These are phyloP conservation scores for Drosophila mimica DNA, from an alignment of 2,888 invertebrate genomes.

Conservation along the genomic window DNA sequence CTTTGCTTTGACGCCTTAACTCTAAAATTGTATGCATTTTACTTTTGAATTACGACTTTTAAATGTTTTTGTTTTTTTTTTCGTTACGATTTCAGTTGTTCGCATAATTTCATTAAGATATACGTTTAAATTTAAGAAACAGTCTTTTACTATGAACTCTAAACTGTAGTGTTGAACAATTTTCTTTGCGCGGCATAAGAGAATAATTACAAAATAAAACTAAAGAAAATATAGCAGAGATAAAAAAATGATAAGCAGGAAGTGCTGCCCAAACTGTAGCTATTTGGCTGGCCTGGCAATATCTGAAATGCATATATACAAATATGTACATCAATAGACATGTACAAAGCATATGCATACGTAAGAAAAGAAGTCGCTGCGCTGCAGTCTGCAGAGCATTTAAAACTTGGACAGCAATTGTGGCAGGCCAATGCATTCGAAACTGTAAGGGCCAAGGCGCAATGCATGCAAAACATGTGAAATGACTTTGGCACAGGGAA, in stretches of 20 bases:
- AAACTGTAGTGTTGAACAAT: constrained; percentile 58
- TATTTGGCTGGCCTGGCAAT: constrained; percentile 74
- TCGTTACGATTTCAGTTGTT: constrained; percentile 34
- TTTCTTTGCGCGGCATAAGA: constrained; percentile 21
- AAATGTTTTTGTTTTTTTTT: constrained; percentile 8
- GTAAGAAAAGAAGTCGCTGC: constrained; percentile 24
- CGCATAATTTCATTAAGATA: constrained; percentile 38
- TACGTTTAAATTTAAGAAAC: constrained; percentile 72
- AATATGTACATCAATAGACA: constrained; percentile 14
- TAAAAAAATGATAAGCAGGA: constrained; percentile 19
- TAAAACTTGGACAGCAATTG: constrained; percentile 23
- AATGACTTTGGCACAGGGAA: constrained; percentile 51
- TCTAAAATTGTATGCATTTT: constrained; percentile 42
- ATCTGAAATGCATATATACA: constrained; percentile 66
- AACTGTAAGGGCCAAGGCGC: constrained; percentile 41
- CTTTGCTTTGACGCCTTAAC: constrained; percentile 53
- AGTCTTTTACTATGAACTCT: constrained; percentile 80
- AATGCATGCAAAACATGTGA: constrained; percentile 53
- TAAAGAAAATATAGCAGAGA: constrained; percentile 9
- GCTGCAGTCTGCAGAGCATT: constrained; percentile 24
- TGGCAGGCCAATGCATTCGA: constrained; percentile 10
- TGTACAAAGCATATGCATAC: constrained; percentile 26
- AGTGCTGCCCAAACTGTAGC: constrained; percentile 52
- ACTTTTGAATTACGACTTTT: constrained; percentile 26
- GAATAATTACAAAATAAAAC: constrained; percentile 8